Conservation (phyloP, 2,797 vertebrate species). For the Enteromius unitaeniatus region DNA sequence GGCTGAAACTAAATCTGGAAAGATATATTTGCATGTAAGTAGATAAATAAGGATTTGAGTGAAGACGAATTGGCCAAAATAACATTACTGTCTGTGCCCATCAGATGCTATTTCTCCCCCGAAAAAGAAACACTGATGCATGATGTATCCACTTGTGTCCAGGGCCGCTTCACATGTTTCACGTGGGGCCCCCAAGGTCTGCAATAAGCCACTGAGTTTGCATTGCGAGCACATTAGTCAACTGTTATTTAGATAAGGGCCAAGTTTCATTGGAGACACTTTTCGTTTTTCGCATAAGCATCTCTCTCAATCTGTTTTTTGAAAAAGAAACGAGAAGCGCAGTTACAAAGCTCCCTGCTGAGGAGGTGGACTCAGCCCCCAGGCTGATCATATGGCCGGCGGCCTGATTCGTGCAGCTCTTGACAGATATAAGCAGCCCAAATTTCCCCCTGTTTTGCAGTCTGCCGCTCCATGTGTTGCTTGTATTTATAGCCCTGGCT, state of each 20-base stretch:
- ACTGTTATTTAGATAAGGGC: slow-evolving; percentile 42
- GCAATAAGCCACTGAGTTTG: slow-evolving; percentile 20
- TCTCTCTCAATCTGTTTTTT: slow-evolving; percentile 16
- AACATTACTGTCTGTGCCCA: neutral
- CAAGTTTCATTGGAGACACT: neutral
- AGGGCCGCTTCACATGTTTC: neutral
- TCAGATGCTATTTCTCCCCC: neutral
- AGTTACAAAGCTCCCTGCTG: slow-evolving; percentile 30
- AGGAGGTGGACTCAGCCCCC: slow-evolving; percentile 43
- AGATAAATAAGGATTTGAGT: neutral
- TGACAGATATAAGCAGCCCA: slow-evolving; percentile 53
- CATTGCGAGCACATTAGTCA: slow-evolving; percentile 13
- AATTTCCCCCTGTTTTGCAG: slow-evolving; percentile 48
- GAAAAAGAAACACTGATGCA: neutral
- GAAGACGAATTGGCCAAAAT: neutral
- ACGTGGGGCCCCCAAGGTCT: neutral
- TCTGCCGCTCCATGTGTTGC: slow-evolving; percentile 58
- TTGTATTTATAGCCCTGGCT: slow-evolving; percentile 58
- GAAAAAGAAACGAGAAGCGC: slow-evolving; percentile 3
- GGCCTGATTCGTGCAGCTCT: slow-evolving; percentile 41
- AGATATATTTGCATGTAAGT: neutral
- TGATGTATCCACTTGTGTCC: neutral
- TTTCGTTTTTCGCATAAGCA: slow-evolving; percentile 17
- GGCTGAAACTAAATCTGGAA: neutral
- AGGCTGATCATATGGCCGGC: slow-evolving; percentile 44